A percentile compares a stretch with the other conserved stretches of the same genome.
Evolutionary conservation across 2,888 invertebrate species (phyloP).

Genomic region (Machimus atricapillus): DNA sequence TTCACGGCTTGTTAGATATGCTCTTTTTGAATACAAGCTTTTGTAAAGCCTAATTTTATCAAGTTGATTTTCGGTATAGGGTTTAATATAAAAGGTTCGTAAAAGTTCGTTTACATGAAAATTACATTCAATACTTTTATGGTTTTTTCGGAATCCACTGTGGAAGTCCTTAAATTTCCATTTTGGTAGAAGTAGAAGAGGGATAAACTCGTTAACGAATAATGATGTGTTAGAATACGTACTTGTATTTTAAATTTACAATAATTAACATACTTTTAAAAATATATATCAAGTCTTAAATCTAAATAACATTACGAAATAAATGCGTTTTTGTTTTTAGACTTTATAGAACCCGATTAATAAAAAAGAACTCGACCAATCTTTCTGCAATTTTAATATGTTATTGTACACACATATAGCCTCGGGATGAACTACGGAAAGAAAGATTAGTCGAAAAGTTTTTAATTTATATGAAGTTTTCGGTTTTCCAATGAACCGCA

Average conservation of each 20-base stretch:
- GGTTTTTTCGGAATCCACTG: background rate
- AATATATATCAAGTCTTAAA: too few species aligned
- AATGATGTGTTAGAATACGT: background rate
- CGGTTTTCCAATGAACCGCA: too few species aligned
- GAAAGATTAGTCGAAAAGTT: too few species aligned
- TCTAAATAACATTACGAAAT: too few species aligned
- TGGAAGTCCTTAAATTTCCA: background rate
- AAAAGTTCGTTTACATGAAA: background rate
- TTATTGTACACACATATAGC: too few species aligned
- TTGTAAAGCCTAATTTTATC: background rate
- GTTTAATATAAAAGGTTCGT: background rate
- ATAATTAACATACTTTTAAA: too few species aligned
- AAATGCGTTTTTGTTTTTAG: too few species aligned
- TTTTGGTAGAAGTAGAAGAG: background rate
- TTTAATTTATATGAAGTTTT: too few species aligned
- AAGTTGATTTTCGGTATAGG: background rate
- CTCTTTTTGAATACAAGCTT: background rate
- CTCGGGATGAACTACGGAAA: too few species aligned
- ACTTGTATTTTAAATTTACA: background rate
- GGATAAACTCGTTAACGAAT: background rate
- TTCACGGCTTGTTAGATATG: background rate
- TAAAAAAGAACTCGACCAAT: too few species aligned
- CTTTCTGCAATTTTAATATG: too few species aligned
- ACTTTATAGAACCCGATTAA: too few species aligned
- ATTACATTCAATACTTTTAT: background rate